Evolutionary conservation across 2,113 vertebrate species (phyloP).

Genomic region (Panurus biarmicus): DNA sequence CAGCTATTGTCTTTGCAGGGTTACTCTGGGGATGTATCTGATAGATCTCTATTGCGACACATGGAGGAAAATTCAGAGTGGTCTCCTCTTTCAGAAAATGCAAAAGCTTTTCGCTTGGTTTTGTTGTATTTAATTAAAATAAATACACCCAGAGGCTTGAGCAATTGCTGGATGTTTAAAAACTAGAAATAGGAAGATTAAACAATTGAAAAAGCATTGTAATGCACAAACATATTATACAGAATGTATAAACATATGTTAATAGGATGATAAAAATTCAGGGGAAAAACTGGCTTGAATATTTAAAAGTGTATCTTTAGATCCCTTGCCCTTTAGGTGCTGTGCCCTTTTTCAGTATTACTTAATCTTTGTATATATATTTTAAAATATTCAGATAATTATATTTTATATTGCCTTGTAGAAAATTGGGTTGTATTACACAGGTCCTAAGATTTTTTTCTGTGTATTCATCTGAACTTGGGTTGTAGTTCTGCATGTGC

Average conservation of each 20-base stretch:
- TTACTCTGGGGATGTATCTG: constrained; percentile 24
- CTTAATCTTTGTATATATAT: neutral
- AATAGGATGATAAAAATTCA: constrained; percentile 23
- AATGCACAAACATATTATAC: neutral
- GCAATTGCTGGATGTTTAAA: constrained; percentile 21
- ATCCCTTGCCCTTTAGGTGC: neutral
- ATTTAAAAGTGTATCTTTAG: constrained; percentile 9
- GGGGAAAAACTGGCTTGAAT: neutral
- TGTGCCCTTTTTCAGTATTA: neutral
- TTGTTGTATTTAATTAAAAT: constrained; percentile 52
- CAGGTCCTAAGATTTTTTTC: neutral
- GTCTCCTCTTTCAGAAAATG: constrained; percentile 21
- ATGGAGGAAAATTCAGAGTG: neutral
- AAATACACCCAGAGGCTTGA: constrained; percentile 48
- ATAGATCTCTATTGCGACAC: neutral
- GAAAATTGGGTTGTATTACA: neutral
- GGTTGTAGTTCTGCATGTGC: neutral
- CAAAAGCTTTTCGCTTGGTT: constrained; percentile 23
- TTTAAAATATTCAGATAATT: neutral
- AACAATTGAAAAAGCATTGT: constrained; percentile 2
- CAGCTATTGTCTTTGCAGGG: constrained; percentile 12
- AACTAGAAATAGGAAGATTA: constrained; percentile 29
- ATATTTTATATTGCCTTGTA: neutral
- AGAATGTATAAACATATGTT: constrained; percentile 5
- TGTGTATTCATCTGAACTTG: neutral